Percentiles rank a stretch among this genome's conserved stretches.
These are phyloP conservation scores for Lepus townsendii DNA, from an alignment of 2,797 vertebrate genomes.

Conservation along the genomic window DNA sequence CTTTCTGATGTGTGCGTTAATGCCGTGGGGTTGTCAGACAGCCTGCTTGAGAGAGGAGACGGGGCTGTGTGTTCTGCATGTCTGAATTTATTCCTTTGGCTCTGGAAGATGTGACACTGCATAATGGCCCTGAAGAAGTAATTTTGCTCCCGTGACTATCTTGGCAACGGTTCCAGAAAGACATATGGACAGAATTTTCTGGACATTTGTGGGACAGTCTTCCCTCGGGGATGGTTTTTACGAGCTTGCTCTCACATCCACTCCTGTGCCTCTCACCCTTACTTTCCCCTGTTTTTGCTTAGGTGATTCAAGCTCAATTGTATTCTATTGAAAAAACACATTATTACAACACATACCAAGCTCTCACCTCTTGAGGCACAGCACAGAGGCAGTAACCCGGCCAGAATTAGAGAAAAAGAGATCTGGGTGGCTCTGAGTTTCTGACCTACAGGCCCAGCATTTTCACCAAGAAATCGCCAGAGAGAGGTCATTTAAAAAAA, in stretches of 20 bases:
- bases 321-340: slow-evolving; percentile 58
- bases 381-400: slow-evolving; percentile 28
- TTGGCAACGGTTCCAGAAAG: slow-evolving; percentile 81
- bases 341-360: slow-evolving; percentile 56
- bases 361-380: slow-evolving; percentile 67
- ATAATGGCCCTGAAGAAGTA: slow-evolving; percentile 76
- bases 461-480: slow-evolving; percentile 12
- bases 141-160: slow-evolving; percentile 70
- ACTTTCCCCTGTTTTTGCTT: slow-evolving; percentile 59
- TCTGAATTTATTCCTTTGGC: slow-evolving; percentile 81
- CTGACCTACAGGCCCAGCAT: neutral
- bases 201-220: slow-evolving; percentile 53
- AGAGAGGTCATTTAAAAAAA: slow-evolving; percentile 46
- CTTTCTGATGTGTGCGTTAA: slow-evolving; percentile 58
- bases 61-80: slow-evolving; percentile 62
- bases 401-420: neutral
- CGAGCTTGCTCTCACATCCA: neutral
- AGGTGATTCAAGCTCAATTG: slow-evolving; percentile 44
- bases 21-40: slow-evolving; percentile 67
- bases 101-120: slow-evolving; percentile 78
- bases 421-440: neutral
- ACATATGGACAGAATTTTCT: slow-evolving; percentile 76
- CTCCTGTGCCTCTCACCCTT: neutral
- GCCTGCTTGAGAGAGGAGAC: slow-evolving; percentile 58
- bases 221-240: slow-evolving; percentile 15